Evolutionary conservation across 2,113 vertebrate genomes (phyloP), one percentile per base, ranked within the genome.

Genomic region (Xenopus borealis): DNA sequence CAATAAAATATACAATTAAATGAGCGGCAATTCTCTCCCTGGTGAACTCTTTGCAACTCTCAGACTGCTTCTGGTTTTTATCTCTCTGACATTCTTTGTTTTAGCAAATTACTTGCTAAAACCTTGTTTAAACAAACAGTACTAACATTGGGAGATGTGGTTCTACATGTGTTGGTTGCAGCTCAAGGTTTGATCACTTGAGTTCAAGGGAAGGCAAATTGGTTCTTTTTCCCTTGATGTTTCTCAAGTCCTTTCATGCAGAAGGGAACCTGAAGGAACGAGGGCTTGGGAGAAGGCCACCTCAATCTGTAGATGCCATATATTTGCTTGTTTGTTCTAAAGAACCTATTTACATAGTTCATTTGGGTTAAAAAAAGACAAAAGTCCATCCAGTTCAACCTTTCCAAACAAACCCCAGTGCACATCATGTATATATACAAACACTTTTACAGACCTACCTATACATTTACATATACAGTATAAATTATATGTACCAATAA

Each of bases 91-190:
- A 77, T 77, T 68, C 74, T 77, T 77, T 77, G 70, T 77, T 77
- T 77, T 77, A 77, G 74, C 66, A 77, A 77, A 77, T 77, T 77
- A 77, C 74, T 77, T 57, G 67, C 66, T 77, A 77, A 77, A 70
- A 77, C 74, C 47, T 77, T 64, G 74, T 77, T 69, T 77, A 77
- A 77, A 77, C 70, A 77, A 77, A 77, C 74, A 77, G 30, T 17
- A 9, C 18, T 53, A 62, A 70, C 64, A 77, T 77, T 77, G 67
- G 47, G 70, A 63, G 74, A 77, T 70, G 67, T 66, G 61, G 66
- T 45, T 57, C 53, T 70, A 55, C 62, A 69, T 77, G 64, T 70
- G 67, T 64, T 70, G 45, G 62, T 70, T 77, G 63, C 62, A 77
- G 45, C 72, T 0, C 47, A 12, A 66, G 63, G 62, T 59, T 57